Evolutionary conservation across 2,797 vertebrate species (phyloP).

Genomic region (Arnoldichthys spilopterus): DNA sequence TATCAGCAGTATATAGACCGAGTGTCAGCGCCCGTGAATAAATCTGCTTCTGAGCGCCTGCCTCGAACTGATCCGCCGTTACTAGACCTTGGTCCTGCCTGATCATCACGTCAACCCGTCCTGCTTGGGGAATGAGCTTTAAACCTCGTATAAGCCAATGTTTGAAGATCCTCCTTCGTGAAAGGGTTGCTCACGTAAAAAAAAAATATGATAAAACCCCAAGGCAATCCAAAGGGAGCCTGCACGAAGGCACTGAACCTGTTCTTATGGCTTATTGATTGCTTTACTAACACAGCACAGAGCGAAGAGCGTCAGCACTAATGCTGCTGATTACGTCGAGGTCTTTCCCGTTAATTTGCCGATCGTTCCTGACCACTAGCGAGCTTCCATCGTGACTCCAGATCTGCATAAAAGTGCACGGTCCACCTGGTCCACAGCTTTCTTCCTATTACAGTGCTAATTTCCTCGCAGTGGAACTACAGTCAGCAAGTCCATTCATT

Average conservation of each 20-base stretch:
- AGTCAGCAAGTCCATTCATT: constrained; percentile 38
- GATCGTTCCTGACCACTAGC: neutral
- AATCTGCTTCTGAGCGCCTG: constrained; percentile 89
- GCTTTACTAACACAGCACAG: constrained; percentile 24
- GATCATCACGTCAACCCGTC: constrained; percentile 77
- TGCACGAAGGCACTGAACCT: constrained; percentile 31
- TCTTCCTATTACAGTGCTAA: neutral
- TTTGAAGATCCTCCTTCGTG: constrained; percentile 25
- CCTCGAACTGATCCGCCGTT: constrained; percentile 84
- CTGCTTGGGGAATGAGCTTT: constrained; percentile 38
- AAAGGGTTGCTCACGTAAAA: constrained; percentile 2
- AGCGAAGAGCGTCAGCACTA: too few relatives aligned
- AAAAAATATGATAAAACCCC: neutral
- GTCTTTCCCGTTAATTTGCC: neutral
- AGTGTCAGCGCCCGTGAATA: constrained; percentile 90
- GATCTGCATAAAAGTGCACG: too few relatives aligned
- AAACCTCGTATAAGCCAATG: constrained; percentile 38
- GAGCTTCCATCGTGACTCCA: too few relatives aligned
- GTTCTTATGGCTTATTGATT: constrained; percentile 26
- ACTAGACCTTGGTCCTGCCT: constrained; percentile 84
- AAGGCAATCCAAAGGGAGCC: constrained; percentile 20
- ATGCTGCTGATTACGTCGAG: neutral
- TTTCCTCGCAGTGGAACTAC: constrained; percentile 39
- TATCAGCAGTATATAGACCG: constrained; percentile 92
- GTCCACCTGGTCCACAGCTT: neutral